Percentiles rank a stretch among this genome's conserved stretches.
Evolutionary conservation across 2,888 invertebrate genomes (phyloP).

Genomic region (Drosophila helvetica): DNA sequence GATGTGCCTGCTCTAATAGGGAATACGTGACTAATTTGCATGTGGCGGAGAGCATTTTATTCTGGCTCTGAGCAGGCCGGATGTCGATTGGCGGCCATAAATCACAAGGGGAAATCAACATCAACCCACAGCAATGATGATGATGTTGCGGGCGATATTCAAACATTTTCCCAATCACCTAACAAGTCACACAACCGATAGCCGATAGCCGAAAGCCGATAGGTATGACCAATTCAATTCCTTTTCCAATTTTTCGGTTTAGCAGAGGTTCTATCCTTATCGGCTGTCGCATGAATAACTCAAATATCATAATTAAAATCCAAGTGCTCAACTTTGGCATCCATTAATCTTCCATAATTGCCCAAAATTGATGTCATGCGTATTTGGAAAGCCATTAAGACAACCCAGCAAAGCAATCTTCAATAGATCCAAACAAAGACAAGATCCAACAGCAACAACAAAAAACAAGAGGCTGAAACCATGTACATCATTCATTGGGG

Average conservation of each 20-base stretch:
- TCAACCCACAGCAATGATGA: constrained; percentile 24
- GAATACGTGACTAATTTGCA: constrained; percentile 73
- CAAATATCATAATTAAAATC: constrained; percentile 60
- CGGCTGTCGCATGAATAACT: constrained; percentile 48
- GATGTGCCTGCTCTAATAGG: constrained; percentile 60
- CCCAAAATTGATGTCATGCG: constrained; percentile 75
- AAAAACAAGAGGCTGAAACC: constrained; percentile 6
- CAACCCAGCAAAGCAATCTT: constrained; percentile 38
- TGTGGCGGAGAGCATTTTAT: constrained; percentile 30
- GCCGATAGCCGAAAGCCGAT: constrained; percentile 12
- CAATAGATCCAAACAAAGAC: constrained; percentile 25
- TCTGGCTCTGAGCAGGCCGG: constrained; percentile 48
- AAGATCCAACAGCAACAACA: constrained; percentile 4
- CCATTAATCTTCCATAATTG: constrained; percentile 80
- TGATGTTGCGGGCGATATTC: not conserved
- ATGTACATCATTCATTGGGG: constrained; percentile 53
- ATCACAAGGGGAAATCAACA: constrained; percentile 24
- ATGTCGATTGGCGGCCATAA: constrained; percentile 48
- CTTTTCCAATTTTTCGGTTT: constrained; percentile 56
- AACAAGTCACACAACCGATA: constrained; percentile 1
- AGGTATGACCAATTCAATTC: constrained; percentile 26
- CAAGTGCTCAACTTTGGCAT: constrained; percentile 57
- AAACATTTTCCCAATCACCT: not conserved
- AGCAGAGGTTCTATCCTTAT: constrained; percentile 42
- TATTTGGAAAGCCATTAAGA: constrained; percentile 74